phyloP scores from a whole-genome alignment of 2,113 vertebrate species.

The Hystrix brachyura region DNA sequence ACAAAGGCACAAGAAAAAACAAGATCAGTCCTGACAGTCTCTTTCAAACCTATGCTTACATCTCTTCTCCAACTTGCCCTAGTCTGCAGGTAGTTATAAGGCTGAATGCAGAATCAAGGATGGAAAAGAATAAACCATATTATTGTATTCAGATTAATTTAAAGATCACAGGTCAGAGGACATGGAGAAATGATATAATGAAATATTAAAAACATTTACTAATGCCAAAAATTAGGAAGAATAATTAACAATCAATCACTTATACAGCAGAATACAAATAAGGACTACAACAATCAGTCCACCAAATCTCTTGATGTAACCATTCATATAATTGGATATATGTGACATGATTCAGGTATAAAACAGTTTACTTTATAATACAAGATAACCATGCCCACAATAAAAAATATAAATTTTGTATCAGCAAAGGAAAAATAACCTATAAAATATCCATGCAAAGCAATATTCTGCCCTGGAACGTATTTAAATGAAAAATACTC shows the following conservation, averaged over 20 bases:
- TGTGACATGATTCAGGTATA: background rate
- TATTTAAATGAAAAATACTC: background rate
- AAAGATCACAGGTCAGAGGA: background rate
- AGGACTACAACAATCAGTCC: background rate
- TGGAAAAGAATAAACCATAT: background rate
- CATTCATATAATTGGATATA: background rate
- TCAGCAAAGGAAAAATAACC: background rate
- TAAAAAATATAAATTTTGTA: background rate
- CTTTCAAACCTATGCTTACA: background rate
- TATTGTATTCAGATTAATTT: background rate
- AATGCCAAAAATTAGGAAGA: background rate
- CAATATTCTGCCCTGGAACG: background rate
- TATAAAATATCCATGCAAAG: background rate
- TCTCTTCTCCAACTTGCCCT: background rate
- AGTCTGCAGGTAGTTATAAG: background rate
- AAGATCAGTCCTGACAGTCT: background rate
- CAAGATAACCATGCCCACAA: background rate
- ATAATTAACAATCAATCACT: background rate
- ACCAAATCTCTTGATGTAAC: background rate
- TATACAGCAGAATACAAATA: background rate
- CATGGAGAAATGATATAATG: background rate
- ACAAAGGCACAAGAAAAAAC: background rate
- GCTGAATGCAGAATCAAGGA: background rate
- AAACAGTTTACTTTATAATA: background rate
- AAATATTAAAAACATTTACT: background rate